Base-by-base conservation (phyloP, 1,140 invertebrate genomes). In the Nasonia vitripennis region DNA sequence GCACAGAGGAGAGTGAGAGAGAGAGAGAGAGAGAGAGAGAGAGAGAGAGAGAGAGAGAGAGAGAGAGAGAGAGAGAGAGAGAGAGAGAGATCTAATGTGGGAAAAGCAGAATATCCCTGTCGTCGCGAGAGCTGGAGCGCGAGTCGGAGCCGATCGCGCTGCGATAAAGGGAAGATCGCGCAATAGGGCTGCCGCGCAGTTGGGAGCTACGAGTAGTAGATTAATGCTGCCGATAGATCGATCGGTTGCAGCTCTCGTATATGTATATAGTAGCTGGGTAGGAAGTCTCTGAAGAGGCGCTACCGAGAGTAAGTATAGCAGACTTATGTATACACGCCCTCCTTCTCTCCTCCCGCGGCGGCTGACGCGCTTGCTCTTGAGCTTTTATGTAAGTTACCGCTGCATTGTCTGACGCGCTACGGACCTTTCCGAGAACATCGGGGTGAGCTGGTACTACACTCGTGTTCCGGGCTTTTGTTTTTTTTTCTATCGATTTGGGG, bases 161-260 rank as follows among this genome's bases (percentile, higher is more conserved):
- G 84, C 73, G 87, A 89, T 89, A 87, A 88, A 88, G 89, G 88
- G 87, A 88, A 79, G 86, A 89, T 89, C 88, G 86, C 89, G 88
- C 87, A 89, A 89, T 87, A 87, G 83, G 84, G 86, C 86, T 23
- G 48, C 62, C 73, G 41, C 81, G 71, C 37, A 67, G n/a, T 48
- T 45, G 48, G 12, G 4, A 27, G n/a, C 27, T 27, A 1, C 27
- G 27, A 27, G 27, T 27, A 84, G 27, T 68, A 87, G 87, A 89
- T 89, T 88, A 87, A 89, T 88, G 85, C 86, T 27, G 55, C 83
- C 67, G 71, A 81, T 81, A 70, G 73, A 84, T 84, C 83, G 83
- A 84, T 84, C 41, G 27, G 20, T 41, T 45, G 41, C 41, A 45
- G 41, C 34, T 37, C 34, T 6, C 9, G 27, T 27, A 27, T 27